Evolutionary conservation across 2,113 vertebrate species (phyloP).

Genomic region (Verasper variegatus): DNA sequence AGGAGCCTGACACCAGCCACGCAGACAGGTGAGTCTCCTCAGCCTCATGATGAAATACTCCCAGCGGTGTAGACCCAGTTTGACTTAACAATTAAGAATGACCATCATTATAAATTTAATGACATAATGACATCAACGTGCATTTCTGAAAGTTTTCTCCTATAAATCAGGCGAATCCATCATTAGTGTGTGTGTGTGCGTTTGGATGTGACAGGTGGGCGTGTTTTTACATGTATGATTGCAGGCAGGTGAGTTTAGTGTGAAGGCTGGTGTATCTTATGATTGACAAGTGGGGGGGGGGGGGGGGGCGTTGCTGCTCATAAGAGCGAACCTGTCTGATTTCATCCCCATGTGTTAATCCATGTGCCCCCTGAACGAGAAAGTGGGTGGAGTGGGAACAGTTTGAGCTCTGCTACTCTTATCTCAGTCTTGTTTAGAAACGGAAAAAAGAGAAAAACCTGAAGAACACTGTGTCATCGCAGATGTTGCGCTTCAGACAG

Average conservation of each 20-base stretch:
- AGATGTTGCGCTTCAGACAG: constrained; percentile 72
- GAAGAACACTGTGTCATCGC: constrained; percentile 62
- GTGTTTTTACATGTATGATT: constrained; percentile 4
- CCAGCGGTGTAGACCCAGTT: not conserved
- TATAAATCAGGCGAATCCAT: constrained; percentile 30
- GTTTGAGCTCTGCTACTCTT: constrained; percentile 44
- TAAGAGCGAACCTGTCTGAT: constrained; percentile 32
- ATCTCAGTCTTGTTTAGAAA: constrained; percentile 56
- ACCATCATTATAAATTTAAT: not conserved
- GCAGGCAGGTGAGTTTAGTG: constrained; percentile 17
- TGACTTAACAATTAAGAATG: not conserved
- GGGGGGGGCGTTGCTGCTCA: constrained; percentile 17
- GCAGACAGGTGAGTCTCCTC: constrained; percentile 70
- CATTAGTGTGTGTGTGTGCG: constrained; percentile 7
- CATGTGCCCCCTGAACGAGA: constrained; percentile 54
- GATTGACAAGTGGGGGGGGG: constrained; percentile 53
- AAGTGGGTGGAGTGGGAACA: constrained; percentile 66
- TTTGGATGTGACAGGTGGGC: constrained; percentile 13
- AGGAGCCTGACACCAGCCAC: constrained; percentile 41
- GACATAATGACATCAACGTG: not conserved
- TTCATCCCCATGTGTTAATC: constrained; percentile 53
- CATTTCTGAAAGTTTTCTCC: constrained; percentile 30
- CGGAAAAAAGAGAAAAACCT: constrained; percentile 20
- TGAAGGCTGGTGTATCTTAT: constrained; percentile 58
- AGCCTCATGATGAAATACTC: constrained; percentile 6